Percentiles rank a stretch among this genome's conserved stretches.
These are phyloP conservation scores for Leucophenga maculata DNA, from an alignment of 2,888 invertebrate genomes.

Conservation along the genomic window DNA sequence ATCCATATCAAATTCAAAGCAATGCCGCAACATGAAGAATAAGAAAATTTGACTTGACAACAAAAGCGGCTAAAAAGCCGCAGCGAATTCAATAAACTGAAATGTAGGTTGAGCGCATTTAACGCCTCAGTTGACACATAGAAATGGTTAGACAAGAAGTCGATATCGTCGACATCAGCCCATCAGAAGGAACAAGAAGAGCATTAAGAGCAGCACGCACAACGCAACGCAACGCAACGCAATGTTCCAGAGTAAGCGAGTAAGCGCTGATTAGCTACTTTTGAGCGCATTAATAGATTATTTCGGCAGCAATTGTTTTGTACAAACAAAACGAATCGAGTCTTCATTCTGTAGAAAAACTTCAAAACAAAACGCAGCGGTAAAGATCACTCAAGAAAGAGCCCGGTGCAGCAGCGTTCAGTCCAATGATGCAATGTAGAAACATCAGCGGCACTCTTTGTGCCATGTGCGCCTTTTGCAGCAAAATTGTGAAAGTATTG, in stretches of 20 bases:
- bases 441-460: slow-evolving; percentile 13
- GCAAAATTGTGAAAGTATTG: slow-evolving; percentile 37
- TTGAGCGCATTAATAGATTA: slow-evolving; percentile 15
- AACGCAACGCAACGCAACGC: too few relatives aligned
- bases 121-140: slow-evolving; percentile 37
- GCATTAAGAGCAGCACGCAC: background rate
- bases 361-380: slow-evolving; percentile 15
- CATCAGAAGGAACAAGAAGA: background rate
- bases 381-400: slow-evolving; percentile 7
- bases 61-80: slow-evolving; percentile 21
- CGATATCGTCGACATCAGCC: background rate
- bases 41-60: slow-evolving; percentile 13
- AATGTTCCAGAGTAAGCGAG: background rate
- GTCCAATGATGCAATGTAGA: slow-evolving; percentile 5
- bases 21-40: background rate
- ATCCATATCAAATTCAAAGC: background rate
- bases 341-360: background rate
- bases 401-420: background rate
- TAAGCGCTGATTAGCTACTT: slow-evolving; percentile 24
- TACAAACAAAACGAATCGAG: slow-evolving; percentile 23
- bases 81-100: slow-evolving; percentile 19
- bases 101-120: slow-evolving; percentile 26
- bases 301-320: slow-evolving; percentile 27
- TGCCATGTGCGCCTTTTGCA: slow-evolving; percentile 22
- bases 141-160: background rate